Base-by-base conservation (phyloP, 2,113 vertebrate species). In the Hystrix cristata region DNA sequence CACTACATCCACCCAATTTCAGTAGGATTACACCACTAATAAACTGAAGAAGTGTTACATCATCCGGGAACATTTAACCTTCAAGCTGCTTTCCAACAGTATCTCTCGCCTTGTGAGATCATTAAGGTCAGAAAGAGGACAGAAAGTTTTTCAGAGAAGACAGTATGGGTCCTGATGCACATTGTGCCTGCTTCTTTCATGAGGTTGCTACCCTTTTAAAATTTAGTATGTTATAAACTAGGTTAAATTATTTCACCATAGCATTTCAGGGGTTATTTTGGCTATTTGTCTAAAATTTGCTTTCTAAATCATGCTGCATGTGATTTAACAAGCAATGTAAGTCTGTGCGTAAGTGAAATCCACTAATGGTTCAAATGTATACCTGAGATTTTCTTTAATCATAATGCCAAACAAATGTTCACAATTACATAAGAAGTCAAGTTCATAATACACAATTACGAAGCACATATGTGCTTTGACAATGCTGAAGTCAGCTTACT, bases 351-450 rank as follows among this genome's bases (percentile, higher is more conserved):
- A 46, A 93, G 43, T 85, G 57, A 80, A 93, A 91, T 14, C 23
- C 18, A 18, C 53, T 23, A n/a, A 78, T 57, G 31, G 31, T 81
- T 88, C 67, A 83, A 80, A 79, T 48, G 74, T 14, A 69, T 14
- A 65, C 60, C 13, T 91, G 16, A 96, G 82, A 83, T 67, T 65
- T 71, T 80, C 83, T 96, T 19, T 88, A 88, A 76, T 76, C n/a
- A 55, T 74, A 14, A 96, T 79, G 29, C 29, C 13, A 31, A 79
- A 14, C 46, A 51, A 55, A 81, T 95, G 65, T 60, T 95, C 59
- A 87, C 82, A 91, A 82, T 34, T 72, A 62, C 21, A 64, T 51
- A 72, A 89, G 95, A 89, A 91, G 72, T 81, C 38, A 8, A 60
- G 67, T 67, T 65, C 3, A 21, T 72, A 53, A 91, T 78, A 59